Evolutionary conservation across 2,113 vertebrate species (phyloP).

Genomic region (Crotalus tigris): DNA sequence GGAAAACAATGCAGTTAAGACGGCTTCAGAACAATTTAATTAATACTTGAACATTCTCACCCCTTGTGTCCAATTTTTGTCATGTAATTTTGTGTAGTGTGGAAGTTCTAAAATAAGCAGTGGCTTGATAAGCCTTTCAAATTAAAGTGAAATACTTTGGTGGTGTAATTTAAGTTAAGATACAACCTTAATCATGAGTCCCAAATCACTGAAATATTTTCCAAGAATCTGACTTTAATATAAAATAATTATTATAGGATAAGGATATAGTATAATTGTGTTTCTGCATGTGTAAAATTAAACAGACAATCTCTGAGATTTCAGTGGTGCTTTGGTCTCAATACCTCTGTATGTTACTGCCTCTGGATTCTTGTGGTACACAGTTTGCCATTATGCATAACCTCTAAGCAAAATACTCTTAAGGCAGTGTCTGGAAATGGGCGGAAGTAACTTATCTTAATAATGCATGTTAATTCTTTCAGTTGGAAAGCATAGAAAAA

Average conservation of each 20-base stretch:
- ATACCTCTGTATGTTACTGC: background rate
- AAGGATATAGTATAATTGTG: background rate
- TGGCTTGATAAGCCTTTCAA: background rate
- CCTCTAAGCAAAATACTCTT: background rate
- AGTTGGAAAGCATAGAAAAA: background rate
- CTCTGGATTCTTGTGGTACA: background rate
- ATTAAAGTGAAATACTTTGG: background rate
- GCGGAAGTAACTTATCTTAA: background rate
- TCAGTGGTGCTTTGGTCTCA: background rate
- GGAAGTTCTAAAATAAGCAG: constrained; percentile 6
- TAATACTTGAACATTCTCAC: background rate
- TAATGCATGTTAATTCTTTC: background rate
- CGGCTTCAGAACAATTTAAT: constrained; percentile 29
- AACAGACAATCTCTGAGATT: background rate
- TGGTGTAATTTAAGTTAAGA: constrained; percentile 6
- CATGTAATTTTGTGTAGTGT: rapidly evolving
- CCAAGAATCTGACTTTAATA: background rate
- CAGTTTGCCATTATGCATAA: background rate
- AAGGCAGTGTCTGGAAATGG: background rate
- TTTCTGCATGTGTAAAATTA: background rate
- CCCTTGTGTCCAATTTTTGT: background rate
- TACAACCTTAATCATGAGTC: background rate
- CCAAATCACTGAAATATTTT: background rate
- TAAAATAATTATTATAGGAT: background rate
- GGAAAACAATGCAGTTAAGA: constrained; percentile 16